Evolutionary conservation across 2,113 vertebrate genomes (phyloP).

Genomic region (Parotia lawesii): DNA sequence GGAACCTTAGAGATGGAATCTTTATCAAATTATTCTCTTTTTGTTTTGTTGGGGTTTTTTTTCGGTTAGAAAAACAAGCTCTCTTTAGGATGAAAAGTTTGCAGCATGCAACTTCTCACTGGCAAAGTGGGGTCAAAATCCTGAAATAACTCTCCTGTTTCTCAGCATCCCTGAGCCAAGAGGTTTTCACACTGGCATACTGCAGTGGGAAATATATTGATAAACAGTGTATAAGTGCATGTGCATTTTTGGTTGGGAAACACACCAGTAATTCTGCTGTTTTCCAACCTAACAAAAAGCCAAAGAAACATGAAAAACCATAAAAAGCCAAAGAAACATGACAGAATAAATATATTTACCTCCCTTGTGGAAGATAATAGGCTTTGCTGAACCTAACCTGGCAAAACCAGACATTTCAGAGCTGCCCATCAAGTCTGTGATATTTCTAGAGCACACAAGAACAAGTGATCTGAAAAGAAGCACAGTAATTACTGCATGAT

Average conservation of each 20-base stretch:
- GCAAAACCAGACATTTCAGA: constrained; percentile 42
- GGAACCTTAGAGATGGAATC: neutral
- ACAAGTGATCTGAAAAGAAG: constrained; percentile 55
- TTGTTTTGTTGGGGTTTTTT: too few relatives aligned
- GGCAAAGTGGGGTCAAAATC: neutral
- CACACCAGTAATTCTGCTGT: neutral
- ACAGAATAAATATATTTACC: constrained; percentile 19
- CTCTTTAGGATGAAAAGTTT: neutral
- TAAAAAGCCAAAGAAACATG: neutral
- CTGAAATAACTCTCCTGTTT: neutral
- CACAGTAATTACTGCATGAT: neutral
- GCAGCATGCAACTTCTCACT: neutral
- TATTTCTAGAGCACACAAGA: constrained; percentile 58
- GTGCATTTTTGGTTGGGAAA: neutral
- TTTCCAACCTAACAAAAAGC: neutral
- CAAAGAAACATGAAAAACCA: neutral
- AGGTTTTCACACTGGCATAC: neutral
- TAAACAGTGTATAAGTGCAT: neutral
- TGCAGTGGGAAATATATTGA: neutral
- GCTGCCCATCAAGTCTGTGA: neutral
- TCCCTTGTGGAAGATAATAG: constrained; percentile 7
- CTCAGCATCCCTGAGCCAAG: neutral
- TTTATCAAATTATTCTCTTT: neutral
- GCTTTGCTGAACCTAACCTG: constrained; percentile 26
- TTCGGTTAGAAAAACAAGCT: neutral